phyloP scores from a whole-genome alignment of 2,797 vertebrate genomes.

The Sebastes taczanowskii region DNA sequence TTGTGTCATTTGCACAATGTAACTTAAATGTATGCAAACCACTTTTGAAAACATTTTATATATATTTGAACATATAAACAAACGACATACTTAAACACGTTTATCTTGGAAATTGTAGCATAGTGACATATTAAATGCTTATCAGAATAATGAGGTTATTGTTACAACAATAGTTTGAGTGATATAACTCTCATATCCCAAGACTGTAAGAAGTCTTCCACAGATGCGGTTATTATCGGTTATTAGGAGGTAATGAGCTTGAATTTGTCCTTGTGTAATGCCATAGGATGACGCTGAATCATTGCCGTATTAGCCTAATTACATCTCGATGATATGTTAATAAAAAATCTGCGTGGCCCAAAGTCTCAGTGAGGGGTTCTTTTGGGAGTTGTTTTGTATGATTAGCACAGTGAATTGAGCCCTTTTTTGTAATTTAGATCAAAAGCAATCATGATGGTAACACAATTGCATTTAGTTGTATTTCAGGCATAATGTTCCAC shows the following conservation, averaged over 20 bases:
- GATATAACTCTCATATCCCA: neutral
- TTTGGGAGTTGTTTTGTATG: conserved; percentile 46
- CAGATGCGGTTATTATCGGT: neutral
- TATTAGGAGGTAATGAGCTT: conserved; percentile 35
- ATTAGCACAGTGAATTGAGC: conserved; percentile 34
- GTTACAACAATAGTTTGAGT: neutral
- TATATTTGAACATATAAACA: neutral
- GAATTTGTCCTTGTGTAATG: conserved; percentile 43
- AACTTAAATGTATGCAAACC: neutral
- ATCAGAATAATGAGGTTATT: neutral
- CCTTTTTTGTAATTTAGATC: conserved; percentile 19
- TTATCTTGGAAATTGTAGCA: neutral
- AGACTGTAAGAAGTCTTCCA: neutral
- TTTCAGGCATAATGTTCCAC: neutral
- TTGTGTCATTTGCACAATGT: neutral
- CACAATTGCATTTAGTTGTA: conserved; percentile 1
- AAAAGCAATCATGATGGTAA: conserved; percentile 3
- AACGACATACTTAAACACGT: too few relatives aligned
- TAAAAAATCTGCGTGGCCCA: conserved; percentile 38
- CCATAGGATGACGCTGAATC: conserved; percentile 38
- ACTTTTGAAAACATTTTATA: neutral
- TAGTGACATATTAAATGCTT: neutral
- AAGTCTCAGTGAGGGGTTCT: conserved; percentile 36
- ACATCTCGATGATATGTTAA: conserved; percentile 50
- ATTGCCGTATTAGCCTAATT: conserved; percentile 58